These are phyloP conservation scores for Pachyuromys duprasi DNA, from an alignment of 2,797 vertebrate genomes.

Conservation along the genomic window DNA sequence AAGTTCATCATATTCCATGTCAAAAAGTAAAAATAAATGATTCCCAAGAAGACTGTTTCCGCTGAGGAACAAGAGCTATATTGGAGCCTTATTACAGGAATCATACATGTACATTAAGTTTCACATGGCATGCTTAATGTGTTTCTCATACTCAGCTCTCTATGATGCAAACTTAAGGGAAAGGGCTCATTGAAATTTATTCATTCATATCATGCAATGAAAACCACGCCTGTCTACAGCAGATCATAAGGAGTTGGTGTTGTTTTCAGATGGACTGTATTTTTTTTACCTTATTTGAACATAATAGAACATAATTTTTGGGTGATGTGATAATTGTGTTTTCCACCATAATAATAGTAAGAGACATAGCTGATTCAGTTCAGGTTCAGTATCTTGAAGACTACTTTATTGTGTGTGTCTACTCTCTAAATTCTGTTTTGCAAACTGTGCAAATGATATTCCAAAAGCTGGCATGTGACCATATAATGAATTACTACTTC, in stretches of 20 bases:
- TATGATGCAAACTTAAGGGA: background rate
- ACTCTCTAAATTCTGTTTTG: slow-evolving; percentile 6
- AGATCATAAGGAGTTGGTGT: background rate
- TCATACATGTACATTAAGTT: background rate
- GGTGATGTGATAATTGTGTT: background rate
- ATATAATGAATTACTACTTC: background rate
- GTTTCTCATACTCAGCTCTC: background rate
- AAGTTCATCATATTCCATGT: background rate
- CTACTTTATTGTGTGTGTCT: background rate
- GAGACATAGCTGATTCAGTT: background rate
- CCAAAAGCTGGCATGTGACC: background rate
- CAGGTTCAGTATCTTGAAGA: background rate
- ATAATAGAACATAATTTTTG: background rate
- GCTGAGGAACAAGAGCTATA: background rate
- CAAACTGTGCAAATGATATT: background rate
- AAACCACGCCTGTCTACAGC: background rate
- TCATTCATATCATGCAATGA: background rate
- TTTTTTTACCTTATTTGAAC: background rate
- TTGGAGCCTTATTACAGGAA: fast-evolving
- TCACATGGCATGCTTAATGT: background rate
- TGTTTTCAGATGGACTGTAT: background rate
- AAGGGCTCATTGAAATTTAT: background rate
- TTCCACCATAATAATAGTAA: background rate
- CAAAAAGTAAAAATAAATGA: background rate
- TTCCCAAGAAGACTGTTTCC: background rate